Evolutionary conservation across 2,888 invertebrate species (phyloP).

Genomic region (Palloptera scutellata): DNA sequence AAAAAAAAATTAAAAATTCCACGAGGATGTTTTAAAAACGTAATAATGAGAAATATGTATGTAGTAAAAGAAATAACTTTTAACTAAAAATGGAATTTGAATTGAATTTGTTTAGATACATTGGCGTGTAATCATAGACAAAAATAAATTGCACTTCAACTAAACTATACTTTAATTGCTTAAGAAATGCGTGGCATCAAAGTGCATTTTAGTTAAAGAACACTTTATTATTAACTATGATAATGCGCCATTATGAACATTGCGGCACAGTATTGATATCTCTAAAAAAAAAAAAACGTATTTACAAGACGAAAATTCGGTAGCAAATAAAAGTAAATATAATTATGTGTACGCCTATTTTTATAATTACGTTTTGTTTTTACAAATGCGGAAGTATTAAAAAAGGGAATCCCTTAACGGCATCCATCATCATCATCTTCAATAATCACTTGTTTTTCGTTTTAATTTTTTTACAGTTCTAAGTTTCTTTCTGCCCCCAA

Average conservation of each 20-base stretch:
- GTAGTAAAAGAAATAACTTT: not conserved
- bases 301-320: not conserved
- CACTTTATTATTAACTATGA: not conserved
- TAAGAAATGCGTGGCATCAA: not conserved
- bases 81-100: not conserved
- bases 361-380: slow-evolving; percentile 13
- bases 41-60: not conserved
- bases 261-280: not conserved
- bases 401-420: slow-evolving; percentile 3
- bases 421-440: not conserved
- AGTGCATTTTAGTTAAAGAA: not conserved
- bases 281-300: slow-evolving; percentile 8
- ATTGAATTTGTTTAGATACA: too few species aligned
- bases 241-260: not conserved
- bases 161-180: not conserved
- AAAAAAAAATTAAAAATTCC: slow-evolving; percentile 2
- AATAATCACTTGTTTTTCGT: too few species aligned
- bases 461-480: too few species aligned
- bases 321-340: not conserved
- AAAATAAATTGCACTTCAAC: too few species aligned
- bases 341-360: not conserved
- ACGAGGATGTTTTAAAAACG: not conserved
- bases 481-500: not conserved
- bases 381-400: slow-evolving; percentile 27
- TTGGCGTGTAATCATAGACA: too few species aligned